phyloP scores from a whole-genome alignment of 2,888 invertebrate species.

The Anorthoa munda region DNA sequence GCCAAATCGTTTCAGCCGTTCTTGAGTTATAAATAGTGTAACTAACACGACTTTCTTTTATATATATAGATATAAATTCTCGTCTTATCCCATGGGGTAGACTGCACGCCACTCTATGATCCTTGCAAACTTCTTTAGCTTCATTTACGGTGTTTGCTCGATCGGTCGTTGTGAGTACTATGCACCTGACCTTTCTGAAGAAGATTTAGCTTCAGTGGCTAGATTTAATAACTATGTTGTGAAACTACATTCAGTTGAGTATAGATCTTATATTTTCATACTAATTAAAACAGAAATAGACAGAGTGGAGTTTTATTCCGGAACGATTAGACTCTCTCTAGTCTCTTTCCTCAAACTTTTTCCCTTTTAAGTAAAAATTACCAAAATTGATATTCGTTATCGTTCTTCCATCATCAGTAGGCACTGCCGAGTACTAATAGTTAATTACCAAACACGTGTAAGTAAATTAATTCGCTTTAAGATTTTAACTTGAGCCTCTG shows the following conservation, averaged over 20 bases:
- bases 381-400: background rate
- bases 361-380: too few species aligned
- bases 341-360: background rate
- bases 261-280: too few species aligned
- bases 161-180: background rate
- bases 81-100: too few species aligned
- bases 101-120: background rate
- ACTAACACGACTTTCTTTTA: too few species aligned
- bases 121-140: background rate
- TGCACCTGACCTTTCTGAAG: background rate
- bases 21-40: too few species aligned
- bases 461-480: constrained; percentile 41
- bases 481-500: constrained; percentile 31
- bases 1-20: too few species aligned
- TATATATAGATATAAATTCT: too few species aligned
- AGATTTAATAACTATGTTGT: background rate
- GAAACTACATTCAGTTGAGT: too few species aligned
- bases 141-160: background rate
- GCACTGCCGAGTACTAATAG: background rate
- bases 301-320: background rate
- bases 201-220: background rate
- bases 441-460: constrained; percentile 53
- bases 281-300: too few species aligned
- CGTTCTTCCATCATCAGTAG: background rate
- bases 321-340: background rate